Conservation (phyloP, 2,797 vertebrate genomes). For the Brachyalestes nurse region DNA sequence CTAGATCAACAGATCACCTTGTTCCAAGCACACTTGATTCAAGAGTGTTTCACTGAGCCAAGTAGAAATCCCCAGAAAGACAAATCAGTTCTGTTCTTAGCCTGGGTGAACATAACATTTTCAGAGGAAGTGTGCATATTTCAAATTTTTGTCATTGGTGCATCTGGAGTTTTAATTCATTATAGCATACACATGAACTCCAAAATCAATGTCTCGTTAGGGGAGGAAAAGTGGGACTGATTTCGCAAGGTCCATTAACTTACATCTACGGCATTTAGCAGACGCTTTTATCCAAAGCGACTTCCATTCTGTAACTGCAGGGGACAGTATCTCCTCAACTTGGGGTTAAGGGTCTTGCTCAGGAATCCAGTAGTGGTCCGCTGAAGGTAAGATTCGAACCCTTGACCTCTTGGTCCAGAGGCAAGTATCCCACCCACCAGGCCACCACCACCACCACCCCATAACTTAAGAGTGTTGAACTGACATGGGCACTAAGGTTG, state of each 20-base stretch:
- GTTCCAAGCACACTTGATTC: slow-evolving; percentile 3
- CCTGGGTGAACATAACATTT: slow-evolving; percentile 46
- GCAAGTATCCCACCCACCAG: too few relatives aligned
- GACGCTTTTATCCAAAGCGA: too few relatives aligned
- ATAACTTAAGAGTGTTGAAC: slow-evolving; percentile 66
- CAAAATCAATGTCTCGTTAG: slow-evolving; percentile 79
- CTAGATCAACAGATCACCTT: slow-evolving; percentile 17
- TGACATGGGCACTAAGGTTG: slow-evolving; percentile 64
- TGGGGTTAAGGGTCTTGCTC: too few relatives aligned
- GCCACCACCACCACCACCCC: too few relatives aligned
- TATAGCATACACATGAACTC: slow-evolving; percentile 68
- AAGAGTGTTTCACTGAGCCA: slow-evolving; percentile 21
- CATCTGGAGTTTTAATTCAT: slow-evolving; percentile 54
- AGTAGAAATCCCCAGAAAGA: slow-evolving; percentile 30
- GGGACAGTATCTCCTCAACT: too few relatives aligned
- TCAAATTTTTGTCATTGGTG: slow-evolving; percentile 35
- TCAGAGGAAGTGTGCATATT: slow-evolving; percentile 42
- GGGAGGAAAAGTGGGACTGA: slow-evolving; percentile 68
- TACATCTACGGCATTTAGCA: too few relatives aligned
- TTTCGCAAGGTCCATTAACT: slow-evolving; percentile 80
- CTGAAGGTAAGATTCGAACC: too few relatives aligned
- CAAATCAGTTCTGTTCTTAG: slow-evolving; percentile 36
- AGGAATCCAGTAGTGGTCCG: too few relatives aligned
- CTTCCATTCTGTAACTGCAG: too few relatives aligned
- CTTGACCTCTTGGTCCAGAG: too few relatives aligned